These are phyloP conservation scores for Hyles vespertilio DNA, from an alignment of 1,140 invertebrate species.

Conservation along the genomic window DNA sequence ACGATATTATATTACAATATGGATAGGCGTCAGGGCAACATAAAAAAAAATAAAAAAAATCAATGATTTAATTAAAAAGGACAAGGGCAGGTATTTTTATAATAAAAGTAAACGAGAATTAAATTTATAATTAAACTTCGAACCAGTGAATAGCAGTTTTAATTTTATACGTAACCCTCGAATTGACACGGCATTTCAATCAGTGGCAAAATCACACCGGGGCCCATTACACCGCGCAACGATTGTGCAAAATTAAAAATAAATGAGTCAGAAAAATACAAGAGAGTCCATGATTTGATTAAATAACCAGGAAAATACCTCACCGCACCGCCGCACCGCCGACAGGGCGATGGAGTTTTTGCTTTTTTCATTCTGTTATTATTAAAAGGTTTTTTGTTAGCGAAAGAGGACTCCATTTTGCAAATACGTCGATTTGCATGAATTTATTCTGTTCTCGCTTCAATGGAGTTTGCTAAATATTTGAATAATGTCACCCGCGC, in stretches of 20 bases:
- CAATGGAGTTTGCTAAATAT: slow-evolving; percentile 38
- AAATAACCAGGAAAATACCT: slow-evolving; percentile 68
- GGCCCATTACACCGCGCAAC: background rate
- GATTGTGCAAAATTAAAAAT: slow-evolving; percentile 60
- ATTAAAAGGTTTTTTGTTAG: slow-evolving; percentile 56
- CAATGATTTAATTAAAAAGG: no score
- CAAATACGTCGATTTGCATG: slow-evolving; percentile 64
- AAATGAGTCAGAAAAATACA: slow-evolving; percentile 68
- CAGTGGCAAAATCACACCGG: background rate
- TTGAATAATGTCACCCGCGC: slow-evolving; percentile 29
- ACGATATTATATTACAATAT: no score
- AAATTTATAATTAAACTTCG: no score
- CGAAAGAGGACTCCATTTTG: slow-evolving; percentile 42
- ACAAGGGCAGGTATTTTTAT: no score
- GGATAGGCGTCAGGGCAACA: no score
- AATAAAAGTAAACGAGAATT: no score
- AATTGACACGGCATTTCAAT: no score
- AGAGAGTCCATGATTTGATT: slow-evolving; percentile 63
- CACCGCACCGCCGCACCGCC: slow-evolving; percentile 18
- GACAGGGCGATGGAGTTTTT: slow-evolving; percentile 20
- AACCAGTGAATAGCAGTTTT: no score
- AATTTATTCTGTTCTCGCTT: slow-evolving; percentile 42
- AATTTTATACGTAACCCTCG: no score
- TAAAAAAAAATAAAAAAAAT: no score
- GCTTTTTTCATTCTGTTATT: slow-evolving; percentile 42